Conservation (phyloP, 2,797 vertebrate species). For the Leptatherina wallacei region DNA sequence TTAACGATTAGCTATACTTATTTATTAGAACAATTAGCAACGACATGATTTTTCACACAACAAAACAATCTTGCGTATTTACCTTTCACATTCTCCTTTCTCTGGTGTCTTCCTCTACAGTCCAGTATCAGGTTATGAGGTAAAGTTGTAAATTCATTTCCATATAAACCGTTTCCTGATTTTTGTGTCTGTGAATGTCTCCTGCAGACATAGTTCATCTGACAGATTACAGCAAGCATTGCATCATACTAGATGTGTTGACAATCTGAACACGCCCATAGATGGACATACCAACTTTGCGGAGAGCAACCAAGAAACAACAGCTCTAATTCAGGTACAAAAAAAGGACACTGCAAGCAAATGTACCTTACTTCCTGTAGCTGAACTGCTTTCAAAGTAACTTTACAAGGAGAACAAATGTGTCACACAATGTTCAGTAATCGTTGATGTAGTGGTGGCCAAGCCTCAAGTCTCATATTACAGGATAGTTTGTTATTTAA, state of each 20-base stretch:
- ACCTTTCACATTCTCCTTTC: slow-evolving; percentile 12
- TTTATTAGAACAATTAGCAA: neutral
- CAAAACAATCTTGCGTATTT: slow-evolving; percentile 9
- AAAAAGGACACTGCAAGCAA: neutral
- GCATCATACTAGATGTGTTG: neutral
- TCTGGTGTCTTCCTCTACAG: neutral
- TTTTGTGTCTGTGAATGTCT: neutral
- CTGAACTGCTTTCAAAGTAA: no score
- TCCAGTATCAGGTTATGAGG: neutral
- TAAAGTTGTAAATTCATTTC: neutral
- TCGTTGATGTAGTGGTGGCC: no score
- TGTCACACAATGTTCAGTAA: no score
- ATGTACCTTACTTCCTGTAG: no score
- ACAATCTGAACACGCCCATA: slow-evolving; percentile 28
- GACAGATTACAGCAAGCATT: neutral
- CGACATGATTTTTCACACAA: no score
- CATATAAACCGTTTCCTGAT: neutral
- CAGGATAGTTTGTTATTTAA: no score
- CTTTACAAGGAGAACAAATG: no score
- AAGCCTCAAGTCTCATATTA: no score
- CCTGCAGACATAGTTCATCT: neutral
- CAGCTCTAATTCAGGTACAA: neutral
- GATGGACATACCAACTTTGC: rapidly evolving
- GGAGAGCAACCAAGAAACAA: neutral
- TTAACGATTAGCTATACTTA: no score